Conservation (phyloP, 2,113 vertebrate genomes). For the Microcebus griseorufus region DNA sequence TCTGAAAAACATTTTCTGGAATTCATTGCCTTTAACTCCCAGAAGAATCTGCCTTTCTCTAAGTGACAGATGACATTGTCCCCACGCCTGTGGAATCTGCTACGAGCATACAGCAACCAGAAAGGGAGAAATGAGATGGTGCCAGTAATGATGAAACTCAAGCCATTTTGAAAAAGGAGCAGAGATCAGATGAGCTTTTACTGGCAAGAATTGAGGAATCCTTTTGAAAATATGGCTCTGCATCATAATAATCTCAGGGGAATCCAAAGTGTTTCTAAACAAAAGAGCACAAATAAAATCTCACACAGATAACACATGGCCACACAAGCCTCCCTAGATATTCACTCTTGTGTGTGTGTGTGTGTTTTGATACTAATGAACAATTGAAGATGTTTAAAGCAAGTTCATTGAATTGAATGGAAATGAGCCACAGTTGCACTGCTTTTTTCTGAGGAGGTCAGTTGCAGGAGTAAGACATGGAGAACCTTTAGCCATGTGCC, state of each 20-base stretch:
- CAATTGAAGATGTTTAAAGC: neutral
- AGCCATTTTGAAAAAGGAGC: conserved; percentile 53
- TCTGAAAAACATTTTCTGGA: conserved; percentile 62
- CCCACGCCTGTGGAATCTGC: neutral
- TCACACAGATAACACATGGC: neutral
- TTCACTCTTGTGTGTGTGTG: neutral
- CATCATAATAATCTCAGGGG: conserved; percentile 12
- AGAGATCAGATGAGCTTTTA: conserved; percentile 53
- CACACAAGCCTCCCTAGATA: neutral
- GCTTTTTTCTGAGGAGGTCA: neutral
- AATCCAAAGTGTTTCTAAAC: conserved; percentile 37
- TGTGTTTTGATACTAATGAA: neutral
- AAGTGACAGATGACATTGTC: conserved; percentile 36
- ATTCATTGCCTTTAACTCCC: conserved; percentile 48
- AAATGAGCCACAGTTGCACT: neutral
- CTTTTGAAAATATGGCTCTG: conserved; percentile 26
- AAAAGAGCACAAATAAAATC: conserved; percentile 38
- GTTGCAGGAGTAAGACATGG: neutral
- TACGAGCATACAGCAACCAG: neutral
- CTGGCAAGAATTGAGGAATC: neutral
- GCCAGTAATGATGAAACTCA: neutral
- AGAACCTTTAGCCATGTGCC: neutral
- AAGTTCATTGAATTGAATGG: neutral
- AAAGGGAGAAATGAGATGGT: neutral
- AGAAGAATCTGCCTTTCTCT: conserved; percentile 52